Evolutionary conservation across 2,888 invertebrate genomes (phyloP), one percentile per base, ranked within the genome.

Genomic region (Drosophila kokeensis): DNA sequence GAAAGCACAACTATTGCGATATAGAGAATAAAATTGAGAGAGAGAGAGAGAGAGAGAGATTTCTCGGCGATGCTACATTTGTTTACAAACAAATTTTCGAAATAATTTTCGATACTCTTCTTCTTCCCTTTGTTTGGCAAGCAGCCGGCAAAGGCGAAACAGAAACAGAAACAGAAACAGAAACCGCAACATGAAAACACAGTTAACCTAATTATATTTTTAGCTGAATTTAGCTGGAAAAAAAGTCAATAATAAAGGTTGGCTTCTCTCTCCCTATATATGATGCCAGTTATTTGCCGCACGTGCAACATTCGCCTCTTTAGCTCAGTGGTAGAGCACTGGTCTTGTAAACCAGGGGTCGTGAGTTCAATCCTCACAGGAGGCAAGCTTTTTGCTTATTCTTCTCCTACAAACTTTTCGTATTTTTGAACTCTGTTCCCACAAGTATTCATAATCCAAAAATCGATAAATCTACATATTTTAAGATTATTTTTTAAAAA

Each of bases 261-360:
- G 65, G 30, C 18, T 60, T 32, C 49, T 18, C 58, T 29, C 73
- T 21, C 52, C 13, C 57, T 30, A 36, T 8, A 58, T 13, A 59
- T 69, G 2, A 87, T 79, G 30, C 0, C 32, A 52, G 58, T 69
- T 69, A 45, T 84, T 69, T 66, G 88, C 30, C 80, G 36, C 42
- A 7, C 1, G 10, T 8, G 50, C 13, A 61, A 10, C 68, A 49
- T 86, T 86, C 81, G 81, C 81, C 78, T 82, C 75, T 87, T 96
- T 96, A 96, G 96, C 96, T 96, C 96, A 96, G 96, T 96, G 96
- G 96, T 95, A 96, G 96, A 96, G 96, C 96, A 96, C 96, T 96
- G 96, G 96, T 96, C 96, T 96, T 96, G 96, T 96, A 96, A 96
- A 96, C 96, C 96, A 96, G 96, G 96, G 96, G 96, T 96, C 96